Base-by-base conservation (phyloP, 2,113 vertebrate species). In the Eptatretus burgeri region DNA sequence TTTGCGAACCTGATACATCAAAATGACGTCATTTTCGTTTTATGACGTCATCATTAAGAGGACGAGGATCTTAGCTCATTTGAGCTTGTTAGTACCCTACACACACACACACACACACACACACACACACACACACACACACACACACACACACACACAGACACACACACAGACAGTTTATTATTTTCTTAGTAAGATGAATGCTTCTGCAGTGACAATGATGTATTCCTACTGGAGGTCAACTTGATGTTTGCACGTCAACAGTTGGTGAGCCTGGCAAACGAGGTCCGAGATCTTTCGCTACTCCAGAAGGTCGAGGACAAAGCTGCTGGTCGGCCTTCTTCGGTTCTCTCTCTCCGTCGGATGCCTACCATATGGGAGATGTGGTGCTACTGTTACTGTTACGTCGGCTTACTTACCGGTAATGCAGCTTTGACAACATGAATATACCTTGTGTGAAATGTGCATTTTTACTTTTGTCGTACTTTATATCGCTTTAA, bases 191-290 rank as follows among this genome's bases (percentile, higher is more conserved):
- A 50, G 9, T 14, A 63, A 13, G 52, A 19, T 10, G 9, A 13
- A 11, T 2, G 2, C 19, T 63, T 10, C 19, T n/a, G 12, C 16
- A n/a, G 53, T 60, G 18, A 60, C 53, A 60, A 9, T 60, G 53
- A 60, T 60, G 7, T 60, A 17, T 12, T 60, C 16, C 53, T n/a
- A 60, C 12, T 19, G 11, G 53, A n/a, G 10, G 14, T 49, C 50
- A 63, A 9, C 18, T 11, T 51, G 10, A 62, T 13, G 52, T 17
- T 10, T 64, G 49, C 8, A 63, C 51, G 66, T 1, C 2, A 66
- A 62, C 69, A 87, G 85, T 77, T 89, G 79, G 83, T 89, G 71
- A 87, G 84, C 67, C 70, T 87, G 11, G 84, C 82, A 52, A 82
- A 83, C 65, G 85, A 89, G 52, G 75, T 87, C 14, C 73, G 78